A percentile compares a stretch with the other conserved stretches of the same genome.
phyloP scores from a whole-genome alignment of 1,140 invertebrate species.

The Hesperophylax magnus region DNA sequence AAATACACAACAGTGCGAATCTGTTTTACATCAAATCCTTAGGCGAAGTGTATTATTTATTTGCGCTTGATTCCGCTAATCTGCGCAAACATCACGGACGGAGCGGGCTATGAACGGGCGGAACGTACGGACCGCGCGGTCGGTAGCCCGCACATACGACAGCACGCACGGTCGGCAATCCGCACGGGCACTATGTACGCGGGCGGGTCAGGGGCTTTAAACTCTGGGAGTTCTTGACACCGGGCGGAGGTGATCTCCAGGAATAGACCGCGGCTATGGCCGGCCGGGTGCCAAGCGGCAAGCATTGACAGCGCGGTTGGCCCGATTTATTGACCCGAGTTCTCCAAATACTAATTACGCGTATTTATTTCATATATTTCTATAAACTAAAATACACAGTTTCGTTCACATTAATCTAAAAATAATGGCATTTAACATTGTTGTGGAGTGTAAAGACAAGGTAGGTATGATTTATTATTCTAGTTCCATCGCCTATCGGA shows the following conservation, averaged over 20 bases:
- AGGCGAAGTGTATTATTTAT: not conserved
- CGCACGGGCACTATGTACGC: not conserved
- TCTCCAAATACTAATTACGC: not conserved
- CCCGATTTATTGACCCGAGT: not conserved
- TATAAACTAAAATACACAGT: too few species aligned
- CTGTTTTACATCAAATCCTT: too few species aligned
- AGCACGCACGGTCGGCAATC: too few species aligned
- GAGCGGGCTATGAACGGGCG: too few species aligned
- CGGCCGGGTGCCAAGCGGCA: conserved; percentile 11
- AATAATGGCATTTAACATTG: too few species aligned
- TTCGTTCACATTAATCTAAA: too few species aligned
- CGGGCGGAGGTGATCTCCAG: conserved; percentile 12
- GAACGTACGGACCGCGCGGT: not conserved
- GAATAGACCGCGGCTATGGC: conserved; percentile 7
- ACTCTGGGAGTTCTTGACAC: conserved; percentile 25
- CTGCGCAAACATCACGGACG: not conserved
- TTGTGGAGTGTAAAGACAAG: too few species aligned
- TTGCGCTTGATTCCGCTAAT: conserved; percentile 1
- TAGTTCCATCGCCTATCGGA: too few species aligned
- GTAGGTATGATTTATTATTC: too few species aligned
- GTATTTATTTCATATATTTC: too few species aligned
- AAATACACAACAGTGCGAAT: too few species aligned
- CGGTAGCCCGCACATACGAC: not conserved
- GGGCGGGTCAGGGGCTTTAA: conserved; percentile 17
- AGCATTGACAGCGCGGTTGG: not conserved